phyloP scores from a whole-genome alignment of 1,140 invertebrate species.

The Andrena cerasifolii region DNA sequence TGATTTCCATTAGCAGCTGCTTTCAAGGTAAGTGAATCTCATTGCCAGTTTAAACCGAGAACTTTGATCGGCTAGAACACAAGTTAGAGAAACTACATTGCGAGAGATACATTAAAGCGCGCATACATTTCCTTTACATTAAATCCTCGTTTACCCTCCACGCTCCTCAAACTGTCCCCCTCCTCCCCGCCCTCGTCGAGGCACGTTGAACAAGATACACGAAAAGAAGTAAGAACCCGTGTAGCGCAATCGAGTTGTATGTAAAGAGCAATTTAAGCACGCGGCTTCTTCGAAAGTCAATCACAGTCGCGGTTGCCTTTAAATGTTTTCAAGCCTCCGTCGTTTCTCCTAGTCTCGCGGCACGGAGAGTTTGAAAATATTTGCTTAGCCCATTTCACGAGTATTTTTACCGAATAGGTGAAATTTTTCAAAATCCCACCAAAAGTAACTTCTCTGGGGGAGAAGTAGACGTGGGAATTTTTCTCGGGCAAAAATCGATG shows the following conservation, averaged over 20 bases:
- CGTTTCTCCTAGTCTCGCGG: not conserved
- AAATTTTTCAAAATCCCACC: not conserved
- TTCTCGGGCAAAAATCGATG: too few species aligned
- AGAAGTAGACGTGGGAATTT: too few species aligned
- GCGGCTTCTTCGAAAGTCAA: not conserved
- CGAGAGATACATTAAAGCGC: too few species aligned
- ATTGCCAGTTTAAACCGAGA: too few species aligned
- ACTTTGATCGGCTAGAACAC: too few species aligned
- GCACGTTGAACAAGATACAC: constrained; percentile 4
- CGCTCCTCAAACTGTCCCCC: not conserved
- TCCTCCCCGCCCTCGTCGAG: not conserved
- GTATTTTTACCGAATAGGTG: not conserved
- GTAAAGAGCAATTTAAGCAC: not conserved
- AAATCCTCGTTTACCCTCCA: not conserved
- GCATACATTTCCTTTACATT: not conserved
- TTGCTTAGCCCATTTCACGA: not conserved
- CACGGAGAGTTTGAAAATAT: not conserved
- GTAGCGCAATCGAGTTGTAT: not conserved
- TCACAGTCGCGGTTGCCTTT: not conserved
- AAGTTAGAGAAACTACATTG: too few species aligned
- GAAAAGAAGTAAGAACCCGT: not conserved
- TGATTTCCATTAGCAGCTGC: too few species aligned
- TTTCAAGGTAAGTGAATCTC: too few species aligned
- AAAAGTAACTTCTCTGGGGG: not conserved
- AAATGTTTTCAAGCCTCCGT: not conserved